Conservation (phyloP, 2,113 vertebrate genomes). For the human (Homo sapiens) region DNA sequence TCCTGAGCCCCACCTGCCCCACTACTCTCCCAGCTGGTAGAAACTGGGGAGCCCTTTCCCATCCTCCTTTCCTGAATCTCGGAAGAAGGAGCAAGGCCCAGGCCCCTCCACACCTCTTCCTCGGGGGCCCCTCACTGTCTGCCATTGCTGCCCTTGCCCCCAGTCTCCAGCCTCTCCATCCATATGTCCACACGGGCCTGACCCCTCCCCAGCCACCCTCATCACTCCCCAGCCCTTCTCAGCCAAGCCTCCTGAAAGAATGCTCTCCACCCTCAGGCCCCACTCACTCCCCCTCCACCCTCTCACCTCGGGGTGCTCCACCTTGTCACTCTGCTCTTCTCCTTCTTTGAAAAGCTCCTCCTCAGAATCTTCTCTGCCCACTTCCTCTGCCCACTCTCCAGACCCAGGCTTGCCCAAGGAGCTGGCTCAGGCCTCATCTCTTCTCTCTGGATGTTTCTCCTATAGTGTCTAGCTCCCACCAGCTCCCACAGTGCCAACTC, state of each 20-base stretch:
- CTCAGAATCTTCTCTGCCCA: neutral
- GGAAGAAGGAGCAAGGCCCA: neutral
- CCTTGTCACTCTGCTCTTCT: neutral
- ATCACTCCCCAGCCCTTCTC: neutral
- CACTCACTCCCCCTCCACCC: neutral
- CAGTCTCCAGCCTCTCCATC: neutral
- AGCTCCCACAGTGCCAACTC: neutral
- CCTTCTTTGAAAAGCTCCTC: neutral
- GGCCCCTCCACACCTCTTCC: neutral
- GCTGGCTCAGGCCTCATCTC: neutral
- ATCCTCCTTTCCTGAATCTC: neutral
- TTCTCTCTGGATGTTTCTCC: neutral
- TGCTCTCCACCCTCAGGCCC: neutral
- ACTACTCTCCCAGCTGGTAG: neutral
- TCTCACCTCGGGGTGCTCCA: fast-evolving
- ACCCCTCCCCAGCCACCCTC: neutral
- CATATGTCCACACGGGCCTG: neutral
- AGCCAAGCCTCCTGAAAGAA: neutral
- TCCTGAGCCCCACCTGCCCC: neutral
- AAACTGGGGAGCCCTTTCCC: neutral
- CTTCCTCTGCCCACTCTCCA: neutral
- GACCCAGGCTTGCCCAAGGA: neutral
- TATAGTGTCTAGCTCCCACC: neutral
- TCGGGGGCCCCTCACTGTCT: neutral
- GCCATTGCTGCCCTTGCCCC: neutral